Percentiles rank a stretch among this genome's conserved stretches.
Evolutionary conservation across 1,140 invertebrate genomes (phyloP).

Genomic region (Aphaenogaster ashmeadi): DNA sequence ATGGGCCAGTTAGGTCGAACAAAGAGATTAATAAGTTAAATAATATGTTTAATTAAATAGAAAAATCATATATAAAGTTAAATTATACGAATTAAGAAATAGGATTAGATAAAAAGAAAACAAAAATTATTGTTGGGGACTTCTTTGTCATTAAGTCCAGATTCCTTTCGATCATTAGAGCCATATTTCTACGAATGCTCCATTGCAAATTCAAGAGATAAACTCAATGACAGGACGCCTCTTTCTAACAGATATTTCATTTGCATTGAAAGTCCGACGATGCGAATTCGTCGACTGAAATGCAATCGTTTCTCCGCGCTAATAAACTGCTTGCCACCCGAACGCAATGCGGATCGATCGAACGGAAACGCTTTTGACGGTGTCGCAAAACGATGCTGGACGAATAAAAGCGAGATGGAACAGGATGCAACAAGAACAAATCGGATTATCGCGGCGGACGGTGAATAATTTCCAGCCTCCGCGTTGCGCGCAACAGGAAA

Average conservation of each 20-base stretch:
- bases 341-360: conserved; percentile 21
- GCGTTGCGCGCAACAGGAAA: neutral
- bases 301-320: conserved; percentile 42
- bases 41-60: neutral
- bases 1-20: no score
- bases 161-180: neutral
- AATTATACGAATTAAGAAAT: neutral
- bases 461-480: conserved; percentile 39
- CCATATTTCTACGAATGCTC: neutral
- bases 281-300: conserved; percentile 47
- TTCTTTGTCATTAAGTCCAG: neutral
- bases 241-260: conserved; percentile 26
- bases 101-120: neutral
- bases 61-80: neutral
- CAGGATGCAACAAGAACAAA: conserved; percentile 37
- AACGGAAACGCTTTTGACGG: conserved; percentile 28
- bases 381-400: conserved; percentile 12
- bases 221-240: neutral
- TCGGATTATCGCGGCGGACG: conserved; percentile 39
- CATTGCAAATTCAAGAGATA: conserved; percentile 1
- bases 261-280: neutral
- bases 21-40: neutral
- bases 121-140: neutral
- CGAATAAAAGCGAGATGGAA: conserved; percentile 10
- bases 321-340: conserved; percentile 12